Base-by-base conservation (phyloP, 2,888 invertebrate genomes). In the Pandemis cinnamomeana region DNA sequence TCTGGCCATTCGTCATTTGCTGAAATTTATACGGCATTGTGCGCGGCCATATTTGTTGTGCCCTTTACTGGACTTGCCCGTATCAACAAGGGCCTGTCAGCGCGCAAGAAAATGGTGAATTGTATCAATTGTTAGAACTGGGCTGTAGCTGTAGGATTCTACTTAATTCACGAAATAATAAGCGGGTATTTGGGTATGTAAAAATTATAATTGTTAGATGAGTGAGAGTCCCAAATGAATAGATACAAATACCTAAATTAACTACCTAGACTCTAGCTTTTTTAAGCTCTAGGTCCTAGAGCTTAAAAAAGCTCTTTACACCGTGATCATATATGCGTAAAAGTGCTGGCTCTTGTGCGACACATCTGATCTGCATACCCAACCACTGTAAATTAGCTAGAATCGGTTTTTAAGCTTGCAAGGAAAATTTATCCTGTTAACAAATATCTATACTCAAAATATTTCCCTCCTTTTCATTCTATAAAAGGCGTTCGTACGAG, bases 21-120 rank as follows among this genome's bases (percentile, higher is more conserved):
- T 78, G 80, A 83, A 84, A 85, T 86, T 80, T 84, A 82, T 74
- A 82, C 81, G 74, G 81, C 81, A 87, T 87, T 87, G 88, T 87
- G 82, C 78, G 78, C 76, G 75, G 71, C 85, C 86, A 80, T 87
- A 84, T 85, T 83, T 77, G 85, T 46, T 44, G 73, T 78, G 82
- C 81, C 81, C 82, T 81, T 20, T 82, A 80, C 77, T 71, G 70
- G 79, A 79, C 78, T 78, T 80, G 78, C 73, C 71, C 77, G 76
- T 78, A 70, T 71, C 72, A 77, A 72, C 72, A 75, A 76, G 76
- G 80, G 82, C 79, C 79, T 79, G 82, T 84, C 83, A 83, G 72
- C 70, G 51, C 11, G 36, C 64, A 63, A 55, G 55, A 63, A 71
- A 71, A 60, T 60, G 55, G 64, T 13, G 46, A 46, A 60, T 53